Evolutionary conservation across 2,797 vertebrate species (phyloP), one percentile per base, ranked within the genome.

Genomic region (Dryobates pubescens): DNA sequence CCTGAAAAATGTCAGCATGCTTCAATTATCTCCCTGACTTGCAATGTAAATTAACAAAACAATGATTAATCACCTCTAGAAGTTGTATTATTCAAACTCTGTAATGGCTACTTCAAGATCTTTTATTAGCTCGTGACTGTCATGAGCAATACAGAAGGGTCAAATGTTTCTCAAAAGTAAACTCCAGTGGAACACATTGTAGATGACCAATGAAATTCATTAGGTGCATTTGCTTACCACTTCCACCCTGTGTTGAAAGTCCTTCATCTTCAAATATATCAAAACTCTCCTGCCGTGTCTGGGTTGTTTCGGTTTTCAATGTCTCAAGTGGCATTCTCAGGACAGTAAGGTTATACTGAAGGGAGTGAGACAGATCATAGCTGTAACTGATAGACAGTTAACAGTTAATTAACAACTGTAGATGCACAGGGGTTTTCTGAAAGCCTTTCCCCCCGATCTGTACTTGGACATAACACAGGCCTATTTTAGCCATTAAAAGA

Each of bases 221-320:
- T 49, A 82, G 59, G 38, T 30, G 4, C 27, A 59, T 36, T 70
- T 68, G 95, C 98, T 95, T 96, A 98, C 98, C 97, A 9, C 88
- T 97, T 95, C 97, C 93, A 97, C 98, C 98, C 95, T 99, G 99
- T 13, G 98, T 98, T 45, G 98, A 97, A 86, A 99, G 96, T 54
- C 98, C 99, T 96, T 99, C 99, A 43, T 99, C 99, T 97, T 99
- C 99, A 97, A 99, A 99, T 97, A 99, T 99, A 97, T 99, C 99
- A 61, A 99, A 99, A 97, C 98, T 98, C 93, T 99, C 98, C 92
- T 98, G 99, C 67, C 98, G 98, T 59, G 96, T 96, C 88, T 98
- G 98, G 7, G 95, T 92, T 4, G 97, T 98, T 96, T 98, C 98
- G 36, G 95, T 96, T 94, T 97, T 98, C 80, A 98, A 96, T 79